These are phyloP conservation scores for Tribolium madens DNA, from an alignment of 1,140 invertebrate genomes.

Conservation along the genomic window DNA sequence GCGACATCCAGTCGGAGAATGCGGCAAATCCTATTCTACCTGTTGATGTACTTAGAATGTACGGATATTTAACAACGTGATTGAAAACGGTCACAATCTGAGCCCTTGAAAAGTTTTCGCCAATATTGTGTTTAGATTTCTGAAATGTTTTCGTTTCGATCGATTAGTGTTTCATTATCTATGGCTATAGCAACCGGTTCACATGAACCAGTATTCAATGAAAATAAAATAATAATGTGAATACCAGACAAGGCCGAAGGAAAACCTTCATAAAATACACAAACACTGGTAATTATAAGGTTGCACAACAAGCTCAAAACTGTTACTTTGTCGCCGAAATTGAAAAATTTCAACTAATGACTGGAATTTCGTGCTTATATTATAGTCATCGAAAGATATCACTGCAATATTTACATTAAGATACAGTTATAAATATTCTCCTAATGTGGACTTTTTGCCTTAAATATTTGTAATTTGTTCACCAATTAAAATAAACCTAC, in stretches of 20 bases:
- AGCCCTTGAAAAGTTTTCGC: background rate
- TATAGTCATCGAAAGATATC: too few relatives aligned
- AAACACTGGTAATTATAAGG: constrained; percentile 34
- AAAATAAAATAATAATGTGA: constrained; percentile 35
- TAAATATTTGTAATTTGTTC: background rate
- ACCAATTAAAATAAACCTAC: background rate
- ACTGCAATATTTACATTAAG: background rate
- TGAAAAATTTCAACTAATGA: background rate
- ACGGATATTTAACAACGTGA: constrained; percentile 24
- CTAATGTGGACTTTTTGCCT: background rate
- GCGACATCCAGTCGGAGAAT: constrained; percentile 60
- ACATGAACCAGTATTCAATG: constrained; percentile 20
- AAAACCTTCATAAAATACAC: constrained; percentile 39
- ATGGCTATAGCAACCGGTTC: constrained; percentile 13
- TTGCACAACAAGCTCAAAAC: constrained; percentile 10
- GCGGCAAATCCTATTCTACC: constrained; percentile 61
- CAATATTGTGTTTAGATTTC: background rate
- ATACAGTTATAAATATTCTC: background rate
- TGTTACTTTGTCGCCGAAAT: background rate
- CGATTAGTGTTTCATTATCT: background rate
- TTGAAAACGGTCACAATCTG: constrained; percentile 30
- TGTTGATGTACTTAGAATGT: constrained; percentile 51
- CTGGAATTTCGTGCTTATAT: background rate
- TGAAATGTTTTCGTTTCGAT: too few relatives aligned
- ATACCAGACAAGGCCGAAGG: constrained; percentile 41